A percentile compares a stretch with the other conserved stretches of the same genome.
phyloP scores from a whole-genome alignment of 1,140 invertebrate genomes.

The Sarcophaga peregrina region DNA sequence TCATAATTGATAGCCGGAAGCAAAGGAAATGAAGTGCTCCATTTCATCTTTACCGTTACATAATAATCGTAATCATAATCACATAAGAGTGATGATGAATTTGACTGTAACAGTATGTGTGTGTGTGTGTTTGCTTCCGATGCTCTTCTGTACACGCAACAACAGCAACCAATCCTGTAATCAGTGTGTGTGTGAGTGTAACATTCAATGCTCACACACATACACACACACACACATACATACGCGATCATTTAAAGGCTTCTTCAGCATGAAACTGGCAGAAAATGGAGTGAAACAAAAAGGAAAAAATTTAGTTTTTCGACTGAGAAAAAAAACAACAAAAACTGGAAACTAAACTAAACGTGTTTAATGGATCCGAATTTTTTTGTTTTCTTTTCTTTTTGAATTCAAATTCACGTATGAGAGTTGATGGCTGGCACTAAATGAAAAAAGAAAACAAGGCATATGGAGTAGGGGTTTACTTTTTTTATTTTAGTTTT shows the following conservation, averaged over 20 bases:
- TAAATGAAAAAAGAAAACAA: too few relatives aligned
- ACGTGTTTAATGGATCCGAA: background rate
- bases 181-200: background rate
- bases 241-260: background rate
- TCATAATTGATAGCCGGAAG: background rate
- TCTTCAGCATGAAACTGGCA: background rate
- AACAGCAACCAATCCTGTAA: too few relatives aligned
- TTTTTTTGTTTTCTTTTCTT: too few relatives aligned
- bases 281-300: background rate
- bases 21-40: background rate
- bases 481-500: too few relatives aligned
- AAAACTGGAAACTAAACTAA: background rate
- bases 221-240: conserved; percentile 11
- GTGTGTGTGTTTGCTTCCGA: background rate
- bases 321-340: background rate
- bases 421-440: too few relatives aligned
- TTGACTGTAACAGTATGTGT: background rate
- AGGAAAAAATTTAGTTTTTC: background rate
- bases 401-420: too few relatives aligned
- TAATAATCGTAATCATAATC: background rate
- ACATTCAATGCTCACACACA: background rate
- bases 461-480: too few relatives aligned
- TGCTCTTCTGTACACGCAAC: background rate
- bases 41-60: background rate
- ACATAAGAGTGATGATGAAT: background rate